phyloP scores from a whole-genome alignment of 2,888 invertebrate species.

The Subacronicta megacephala region DNA sequence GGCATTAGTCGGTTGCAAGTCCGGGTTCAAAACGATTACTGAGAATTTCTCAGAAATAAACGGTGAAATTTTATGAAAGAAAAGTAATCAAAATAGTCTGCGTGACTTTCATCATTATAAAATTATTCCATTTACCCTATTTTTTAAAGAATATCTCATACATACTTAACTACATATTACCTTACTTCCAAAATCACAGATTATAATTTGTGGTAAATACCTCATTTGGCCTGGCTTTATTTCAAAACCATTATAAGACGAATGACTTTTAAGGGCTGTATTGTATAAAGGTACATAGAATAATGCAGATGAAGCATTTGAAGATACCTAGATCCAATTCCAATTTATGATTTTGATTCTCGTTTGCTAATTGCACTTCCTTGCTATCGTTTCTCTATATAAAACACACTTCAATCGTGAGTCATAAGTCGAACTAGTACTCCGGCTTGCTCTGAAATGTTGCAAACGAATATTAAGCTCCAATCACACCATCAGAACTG shows the following conservation, averaged over 20 bases:
- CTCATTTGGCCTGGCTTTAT: too few relatives aligned
- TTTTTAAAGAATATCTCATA: neutral
- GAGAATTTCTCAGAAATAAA: too few relatives aligned
- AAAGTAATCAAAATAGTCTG: too few relatives aligned
- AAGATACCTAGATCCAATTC: slow-evolving; percentile 2
- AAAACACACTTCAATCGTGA: slow-evolving; percentile 12
- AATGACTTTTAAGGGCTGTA: neutral
- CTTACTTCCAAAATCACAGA: too few relatives aligned
- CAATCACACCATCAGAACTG: slow-evolving; percentile 75
- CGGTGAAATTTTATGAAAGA: too few relatives aligned
- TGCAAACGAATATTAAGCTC: slow-evolving; percentile 57
- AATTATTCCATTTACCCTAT: neutral
- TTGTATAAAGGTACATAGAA: neutral
- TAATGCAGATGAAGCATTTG: neutral
- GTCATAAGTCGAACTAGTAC: slow-evolving; percentile 27
- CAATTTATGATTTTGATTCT: neutral
- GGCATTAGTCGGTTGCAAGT: too few relatives aligned
- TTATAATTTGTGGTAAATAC: too few relatives aligned
- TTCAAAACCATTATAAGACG: too few relatives aligned
- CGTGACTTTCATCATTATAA: too few relatives aligned
- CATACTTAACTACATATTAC: too few relatives aligned
- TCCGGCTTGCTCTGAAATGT: slow-evolving; percentile 8
- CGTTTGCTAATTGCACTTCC: slow-evolving; percentile 20
- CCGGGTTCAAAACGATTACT: too few relatives aligned
- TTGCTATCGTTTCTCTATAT: slow-evolving; percentile 1